Base-by-base conservation (phyloP, 2,797 vertebrate species). In the Geotrypetes seraphini region DNA sequence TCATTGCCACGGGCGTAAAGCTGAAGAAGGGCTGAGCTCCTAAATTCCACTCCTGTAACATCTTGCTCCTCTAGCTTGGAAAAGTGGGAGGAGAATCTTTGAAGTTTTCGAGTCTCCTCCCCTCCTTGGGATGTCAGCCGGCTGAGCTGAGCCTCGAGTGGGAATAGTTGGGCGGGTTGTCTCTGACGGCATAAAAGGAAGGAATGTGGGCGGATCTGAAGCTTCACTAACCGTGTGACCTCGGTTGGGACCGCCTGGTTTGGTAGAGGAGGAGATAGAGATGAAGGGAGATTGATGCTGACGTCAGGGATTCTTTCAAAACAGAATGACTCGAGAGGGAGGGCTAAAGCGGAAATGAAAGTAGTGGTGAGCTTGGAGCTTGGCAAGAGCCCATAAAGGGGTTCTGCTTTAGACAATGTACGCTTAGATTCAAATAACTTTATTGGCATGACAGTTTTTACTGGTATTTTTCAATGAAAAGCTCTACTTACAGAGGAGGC, bases 181-280 rank as follows among this genome's bases (percentile, higher is more conserved):
- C 15, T 34, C 31, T 59, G 58, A 53, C 62, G 40, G 79, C 78
- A 46, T 57, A 12, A 57, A 60, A 54, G 68, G 60, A 45, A 47
- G 78, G 79, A 72, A 78, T 69, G 74, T 56, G 58, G 56, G 51
- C 14, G 49, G 44, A 41, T 56, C 31, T 15, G 45, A 20, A 15
- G 31, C 20, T 2, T 38, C 12, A 31, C 15, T 22, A 33, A 6
- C 26, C 39, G 14, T 39, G 38, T 35, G 53, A 52, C 46, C 40
- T 31, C 31, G 35, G n/a, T n/a, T 25, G 17, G 24, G 18, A 25
- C 34, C 19, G 23, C 16, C 28, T 28, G 8, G 37, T 25, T n/a
- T n/a, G n/a, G n/a, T n/a, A n/a, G n/a, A n/a, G n/a, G n/a, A n/a
- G n/a, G n/a, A n/a, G n/a, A n/a, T n/a, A n/a, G n/a, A n/a, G n/a